phyloP scores from a whole-genome alignment of 2,888 invertebrate species.

The Balanococcus diminutus region DNA sequence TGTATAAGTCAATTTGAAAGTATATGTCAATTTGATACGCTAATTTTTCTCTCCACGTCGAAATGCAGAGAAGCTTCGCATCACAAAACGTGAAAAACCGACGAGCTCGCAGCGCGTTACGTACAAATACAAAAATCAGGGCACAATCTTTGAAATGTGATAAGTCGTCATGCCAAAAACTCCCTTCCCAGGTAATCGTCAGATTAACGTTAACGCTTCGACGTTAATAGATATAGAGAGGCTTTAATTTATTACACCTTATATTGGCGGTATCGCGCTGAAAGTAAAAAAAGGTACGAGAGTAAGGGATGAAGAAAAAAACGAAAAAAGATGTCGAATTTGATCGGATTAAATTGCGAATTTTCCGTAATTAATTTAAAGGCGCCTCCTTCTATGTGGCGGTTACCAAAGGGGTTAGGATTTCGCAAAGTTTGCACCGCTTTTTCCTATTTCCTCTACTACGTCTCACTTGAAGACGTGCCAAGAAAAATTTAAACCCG shows the following conservation, averaged over 20 bases:
- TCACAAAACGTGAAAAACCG: background rate
- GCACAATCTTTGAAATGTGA: background rate
- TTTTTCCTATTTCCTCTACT: slow-evolving; percentile 18
- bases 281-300: background rate
- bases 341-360: slow-evolving; percentile 34
- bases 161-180: slow-evolving; percentile 32
- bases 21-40: slow-evolving; percentile 12
- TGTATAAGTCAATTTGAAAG: slow-evolving; percentile 14
- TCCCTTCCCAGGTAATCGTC: slow-evolving; percentile 20
- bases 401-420: slow-evolving; percentile 11
- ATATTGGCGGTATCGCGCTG: background rate
- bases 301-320: background rate
- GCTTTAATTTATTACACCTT: slow-evolving; percentile 18
- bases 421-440: slow-evolving; percentile 32
- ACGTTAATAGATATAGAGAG: slow-evolving; percentile 33
- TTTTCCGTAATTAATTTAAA: slow-evolving; percentile 40
- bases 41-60: slow-evolving; percentile 9
- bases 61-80: background rate
- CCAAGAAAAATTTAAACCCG: slow-evolving; percentile 49
- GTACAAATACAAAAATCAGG: background rate
- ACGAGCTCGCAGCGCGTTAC: too few species aligned
- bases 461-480: slow-evolving; percentile 41
- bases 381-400: slow-evolving; percentile 15
- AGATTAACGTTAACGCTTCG: slow-evolving; percentile 35
- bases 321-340: slow-evolving; percentile 32